Evolutionary conservation across 35 echinoderm and acorn worm species (phyloP).

Genomic region (Ophioderma brevispina): DNA sequence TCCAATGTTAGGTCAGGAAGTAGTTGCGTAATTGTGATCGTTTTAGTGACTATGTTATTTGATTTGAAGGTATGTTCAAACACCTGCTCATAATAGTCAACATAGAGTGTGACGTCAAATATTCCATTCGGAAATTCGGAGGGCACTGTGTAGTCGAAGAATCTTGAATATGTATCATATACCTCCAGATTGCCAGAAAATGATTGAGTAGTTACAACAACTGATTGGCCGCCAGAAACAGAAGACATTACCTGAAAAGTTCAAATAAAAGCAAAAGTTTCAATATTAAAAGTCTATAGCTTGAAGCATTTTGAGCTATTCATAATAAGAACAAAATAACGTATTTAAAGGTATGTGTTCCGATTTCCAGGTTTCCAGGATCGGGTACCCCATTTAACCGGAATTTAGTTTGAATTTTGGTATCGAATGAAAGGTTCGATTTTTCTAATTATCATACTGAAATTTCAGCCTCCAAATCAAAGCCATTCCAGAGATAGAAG

Average conservation of each 20-base stretch:
- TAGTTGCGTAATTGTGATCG: neutral
- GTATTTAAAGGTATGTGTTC: too few species aligned
- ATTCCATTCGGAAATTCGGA: neutral
- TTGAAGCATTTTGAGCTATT: too few species aligned
- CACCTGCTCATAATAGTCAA: conserved; percentile 2
- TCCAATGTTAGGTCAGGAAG: neutral
- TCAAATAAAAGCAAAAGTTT: too few species aligned
- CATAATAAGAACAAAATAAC: too few species aligned
- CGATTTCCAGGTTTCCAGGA: too few species aligned
- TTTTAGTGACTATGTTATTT: neutral
- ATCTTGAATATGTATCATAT: neutral
- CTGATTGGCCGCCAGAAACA: neutral
- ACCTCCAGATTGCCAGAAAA: neutral
- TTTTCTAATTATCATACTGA: too few species aligned
- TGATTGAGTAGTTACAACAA: neutral
- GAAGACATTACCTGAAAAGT: neutral
- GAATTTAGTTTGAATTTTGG: too few species aligned
- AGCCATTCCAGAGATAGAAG: too few species aligned
- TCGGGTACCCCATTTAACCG: too few species aligned
- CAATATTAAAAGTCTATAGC: too few species aligned
- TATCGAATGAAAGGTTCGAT: too few species aligned
- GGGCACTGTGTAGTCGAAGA: neutral
- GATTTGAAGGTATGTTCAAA: neutral
- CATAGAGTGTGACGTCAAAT: conserved; percentile 11
- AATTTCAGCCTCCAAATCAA: too few species aligned